These are phyloP conservation scores for Drosophila picticornis DNA, from an alignment of 2,888 invertebrate genomes.

Conservation along the genomic window DNA sequence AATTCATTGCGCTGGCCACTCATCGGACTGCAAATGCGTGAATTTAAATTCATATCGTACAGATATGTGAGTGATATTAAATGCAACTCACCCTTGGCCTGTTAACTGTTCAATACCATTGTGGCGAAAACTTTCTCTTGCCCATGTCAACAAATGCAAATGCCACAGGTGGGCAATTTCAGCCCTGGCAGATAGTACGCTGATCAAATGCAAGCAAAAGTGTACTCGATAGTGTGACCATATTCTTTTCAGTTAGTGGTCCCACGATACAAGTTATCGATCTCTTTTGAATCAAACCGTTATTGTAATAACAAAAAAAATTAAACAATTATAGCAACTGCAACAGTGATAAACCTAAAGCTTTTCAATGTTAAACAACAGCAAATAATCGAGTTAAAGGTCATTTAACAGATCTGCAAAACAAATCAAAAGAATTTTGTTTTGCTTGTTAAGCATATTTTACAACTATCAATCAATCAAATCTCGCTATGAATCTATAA, in stretches of 20 bases:
- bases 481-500: background rate
- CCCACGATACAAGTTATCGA: background rate
- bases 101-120: background rate
- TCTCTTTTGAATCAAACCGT: background rate
- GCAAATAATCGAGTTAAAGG: background rate
- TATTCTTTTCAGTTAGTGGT: background rate
- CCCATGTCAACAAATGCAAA: slow-evolving; percentile 46
- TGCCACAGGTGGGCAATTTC: slow-evolving; percentile 37
- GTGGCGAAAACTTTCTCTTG: slow-evolving; percentile 36
- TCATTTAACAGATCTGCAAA: background rate
- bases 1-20: slow-evolving; percentile 75
- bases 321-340: background rate
- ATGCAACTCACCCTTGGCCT: slow-evolving; percentile 27
- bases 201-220: background rate
- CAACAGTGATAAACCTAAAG: background rate
- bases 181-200: slow-evolving; percentile 23
- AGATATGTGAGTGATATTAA: background rate
- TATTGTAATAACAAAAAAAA: background rate
- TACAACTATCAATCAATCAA: too few species aligned
- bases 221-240: background rate
- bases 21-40: slow-evolving; percentile 18
- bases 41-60: background rate
- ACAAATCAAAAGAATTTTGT: background rate
- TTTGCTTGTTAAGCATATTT: background rate
- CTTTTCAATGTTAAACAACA: background rate